These are phyloP conservation scores for Emydocephalus ijimae DNA, from an alignment of 2,113 vertebrate species.

Conservation along the genomic window DNA sequence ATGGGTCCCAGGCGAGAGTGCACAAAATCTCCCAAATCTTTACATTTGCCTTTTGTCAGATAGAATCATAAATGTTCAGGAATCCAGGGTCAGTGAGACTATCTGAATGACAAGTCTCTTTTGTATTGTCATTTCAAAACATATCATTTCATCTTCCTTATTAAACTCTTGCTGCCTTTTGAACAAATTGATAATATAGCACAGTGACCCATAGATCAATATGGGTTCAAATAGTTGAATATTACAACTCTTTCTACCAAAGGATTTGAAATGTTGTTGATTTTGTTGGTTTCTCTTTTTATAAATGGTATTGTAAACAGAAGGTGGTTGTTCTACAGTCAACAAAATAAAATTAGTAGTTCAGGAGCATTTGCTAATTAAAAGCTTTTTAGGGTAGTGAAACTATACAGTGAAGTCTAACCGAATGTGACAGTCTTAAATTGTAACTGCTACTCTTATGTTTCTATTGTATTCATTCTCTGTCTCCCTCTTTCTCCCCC, in stretches of 20 bases:
- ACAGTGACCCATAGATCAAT: background rate
- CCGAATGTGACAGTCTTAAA: background rate
- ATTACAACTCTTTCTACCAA: constrained; percentile 29
- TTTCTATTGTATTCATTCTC: constrained; percentile 27
- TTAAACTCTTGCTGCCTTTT: constrained; percentile 31
- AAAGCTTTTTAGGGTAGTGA: background rate
- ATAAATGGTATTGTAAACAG: constrained; percentile 25
- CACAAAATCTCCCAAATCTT: background rate
- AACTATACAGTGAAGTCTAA: background rate
- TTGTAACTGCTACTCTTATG: constrained; percentile 40
- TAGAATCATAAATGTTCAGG: background rate
- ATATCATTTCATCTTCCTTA: background rate
- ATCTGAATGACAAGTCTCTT: background rate
- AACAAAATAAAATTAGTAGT: background rate
- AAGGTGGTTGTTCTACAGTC: background rate
- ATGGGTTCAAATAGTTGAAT: constrained; percentile 41
- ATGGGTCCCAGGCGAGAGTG: background rate
- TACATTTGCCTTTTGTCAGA: background rate
- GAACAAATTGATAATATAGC: constrained; percentile 5
- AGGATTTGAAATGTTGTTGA: background rate
- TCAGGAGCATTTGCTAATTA: background rate
- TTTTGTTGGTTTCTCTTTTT: constrained; percentile 24
- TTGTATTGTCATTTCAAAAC: background rate
- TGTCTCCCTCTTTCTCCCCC: background rate
- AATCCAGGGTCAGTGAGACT: background rate